A percentile compares a stretch with the other conserved stretches of the same genome.
These are phyloP conservation scores for Nettapus auritus DNA, from an alignment of 2,113 vertebrate species.

Conservation along the genomic window DNA sequence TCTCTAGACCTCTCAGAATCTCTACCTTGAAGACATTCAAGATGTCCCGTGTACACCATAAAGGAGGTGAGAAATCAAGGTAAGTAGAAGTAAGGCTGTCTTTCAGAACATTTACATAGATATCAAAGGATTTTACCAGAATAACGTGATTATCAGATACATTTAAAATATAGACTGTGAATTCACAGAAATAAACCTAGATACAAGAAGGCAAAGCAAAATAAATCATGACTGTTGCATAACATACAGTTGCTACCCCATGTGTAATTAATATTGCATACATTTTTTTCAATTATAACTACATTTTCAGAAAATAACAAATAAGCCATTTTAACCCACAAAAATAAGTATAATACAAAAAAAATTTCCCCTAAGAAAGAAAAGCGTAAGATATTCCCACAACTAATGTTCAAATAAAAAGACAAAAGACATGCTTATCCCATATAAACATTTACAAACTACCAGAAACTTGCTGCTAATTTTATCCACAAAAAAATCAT, in stretches of 20 bases:
- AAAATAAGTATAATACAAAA: not conserved
- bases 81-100: not conserved
- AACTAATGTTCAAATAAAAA: not conserved
- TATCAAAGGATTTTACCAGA: not conserved
- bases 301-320: not conserved
- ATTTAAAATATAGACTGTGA: not conserved
- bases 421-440: not conserved
- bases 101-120: not conserved
- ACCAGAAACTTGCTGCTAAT: not conserved
- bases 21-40: not conserved
- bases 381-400: not conserved
- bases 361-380: not conserved
- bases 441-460: not conserved
- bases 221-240: not conserved
- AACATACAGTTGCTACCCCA: not conserved
- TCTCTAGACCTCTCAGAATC: too few species aligned
- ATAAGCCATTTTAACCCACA: not conserved
- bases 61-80: not conserved
- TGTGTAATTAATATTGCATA: not conserved
- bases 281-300: not conserved
- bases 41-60: not conserved
- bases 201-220: not conserved
- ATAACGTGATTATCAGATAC: not conserved
- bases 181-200: not conserved
- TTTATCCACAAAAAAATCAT: not conserved